These are phyloP conservation scores for Alaudala cheleensis DNA, from an alignment of 2,113 vertebrate genomes.

Conservation along the genomic window DNA sequence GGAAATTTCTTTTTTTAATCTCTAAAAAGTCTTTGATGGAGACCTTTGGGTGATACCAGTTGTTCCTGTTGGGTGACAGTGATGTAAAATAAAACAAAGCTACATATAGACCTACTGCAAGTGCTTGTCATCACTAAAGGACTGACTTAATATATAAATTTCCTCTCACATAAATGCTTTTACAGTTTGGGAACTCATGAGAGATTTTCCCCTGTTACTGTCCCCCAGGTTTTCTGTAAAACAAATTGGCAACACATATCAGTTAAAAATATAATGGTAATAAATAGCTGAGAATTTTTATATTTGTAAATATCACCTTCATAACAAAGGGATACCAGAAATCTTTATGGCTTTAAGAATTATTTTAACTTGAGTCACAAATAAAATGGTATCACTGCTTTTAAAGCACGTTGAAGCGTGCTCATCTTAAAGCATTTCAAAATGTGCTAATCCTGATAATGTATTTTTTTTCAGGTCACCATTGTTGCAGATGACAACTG, in stretches of 20 bases:
- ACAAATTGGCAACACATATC: background rate
- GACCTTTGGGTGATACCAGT: background rate
- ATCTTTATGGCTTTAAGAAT: background rate
- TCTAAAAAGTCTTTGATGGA: background rate
- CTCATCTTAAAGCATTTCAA: background rate
- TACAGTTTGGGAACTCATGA: background rate
- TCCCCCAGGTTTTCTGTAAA: background rate
- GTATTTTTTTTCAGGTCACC: slow-evolving; percentile 82
- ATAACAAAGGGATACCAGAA: background rate
- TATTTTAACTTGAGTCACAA: background rate
- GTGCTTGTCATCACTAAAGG: background rate
- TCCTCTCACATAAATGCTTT: background rate
- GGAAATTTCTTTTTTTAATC: background rate
- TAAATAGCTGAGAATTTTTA: background rate
- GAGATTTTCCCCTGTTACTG: background rate
- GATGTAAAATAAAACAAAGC: background rate
- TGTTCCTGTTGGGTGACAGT: background rate
- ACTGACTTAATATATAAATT: background rate
- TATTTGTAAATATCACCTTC: background rate
- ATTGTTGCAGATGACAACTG: slow-evolving; percentile 94
- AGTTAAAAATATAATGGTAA: background rate
- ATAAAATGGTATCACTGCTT: background rate
- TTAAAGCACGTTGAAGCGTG: background rate
- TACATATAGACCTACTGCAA: background rate
- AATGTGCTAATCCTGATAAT: background rate